Base-by-base conservation (phyloP, 2,113 vertebrate genomes). In the Seriola aureovittata region DNA sequence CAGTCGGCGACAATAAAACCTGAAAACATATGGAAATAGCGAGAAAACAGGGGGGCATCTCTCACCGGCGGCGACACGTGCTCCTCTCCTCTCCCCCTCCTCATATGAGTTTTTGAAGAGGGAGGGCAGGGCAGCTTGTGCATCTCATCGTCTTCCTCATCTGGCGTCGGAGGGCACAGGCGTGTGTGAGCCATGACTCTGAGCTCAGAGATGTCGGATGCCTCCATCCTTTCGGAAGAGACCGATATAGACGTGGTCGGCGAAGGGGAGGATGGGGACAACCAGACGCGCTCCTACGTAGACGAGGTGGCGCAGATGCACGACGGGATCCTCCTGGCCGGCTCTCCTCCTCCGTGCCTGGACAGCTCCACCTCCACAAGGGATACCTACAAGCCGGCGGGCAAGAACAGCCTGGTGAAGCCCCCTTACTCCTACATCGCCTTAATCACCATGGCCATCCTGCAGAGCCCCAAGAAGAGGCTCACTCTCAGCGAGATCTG, bases 361-460 rank as follows among this genome's bases (percentile, higher is more conserved):
- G 95, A 95, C 85, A 69, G 86, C 91, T 89, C 95, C 71, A 88
- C 92, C 46, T 83, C 88, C 80, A 64, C 88, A 1, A 40, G 94
- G 89, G 94, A 95, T 79, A 71, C 94, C 81, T 94, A 95, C 95
- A 92, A 95, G 85, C 92, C 94, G 85, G 88, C 93, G 75, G 91
- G 93, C 85, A 97, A 97, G 94, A 96, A 94, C 94, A 93, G 96
- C 13, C 94, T 96, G 93, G 97, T 98, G 92, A 97, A 98, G 93
- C 97, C 97, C 44, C 97, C 97, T 10, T 98, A 98, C 95, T 98
- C 97, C 3, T 98, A 98, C 95, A 98, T 98, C 91, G 97, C 97
- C 88, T 94, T 98, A 78, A 98, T 98, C 94, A 98, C 97, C 89
- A 98, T 98, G 97, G 94, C 97, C 89, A 98, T 98, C 92, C 96